A percentile compares a stretch with the other conserved stretches of the same genome.
Evolutionary conservation across 2,113 vertebrate species (phyloP).

Genomic region (Ondatra zibethicus): DNA sequence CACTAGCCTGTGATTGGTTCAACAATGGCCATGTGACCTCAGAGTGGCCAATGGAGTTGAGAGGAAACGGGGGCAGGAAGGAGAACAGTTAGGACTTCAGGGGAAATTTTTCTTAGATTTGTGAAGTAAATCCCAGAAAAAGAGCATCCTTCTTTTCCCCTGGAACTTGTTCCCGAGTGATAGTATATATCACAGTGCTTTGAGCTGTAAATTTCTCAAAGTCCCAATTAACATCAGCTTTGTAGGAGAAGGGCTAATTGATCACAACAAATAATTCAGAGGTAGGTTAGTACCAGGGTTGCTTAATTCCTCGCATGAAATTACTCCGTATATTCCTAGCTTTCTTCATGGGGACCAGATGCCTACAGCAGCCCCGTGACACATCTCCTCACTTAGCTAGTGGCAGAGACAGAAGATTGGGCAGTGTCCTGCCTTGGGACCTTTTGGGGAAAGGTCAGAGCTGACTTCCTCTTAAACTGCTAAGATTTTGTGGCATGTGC

Average conservation of each 20-base stretch:
- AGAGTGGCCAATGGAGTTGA: constrained; percentile 2
- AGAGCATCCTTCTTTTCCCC: constrained; percentile 7
- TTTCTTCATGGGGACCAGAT: constrained; percentile 25
- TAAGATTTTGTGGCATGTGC: not conserved
- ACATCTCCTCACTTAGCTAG: not conserved
- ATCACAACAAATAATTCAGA: not conserved
- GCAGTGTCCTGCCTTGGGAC: not conserved
- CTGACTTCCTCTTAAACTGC: not conserved
- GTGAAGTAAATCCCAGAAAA: constrained; percentile 38
- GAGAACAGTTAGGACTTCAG: not conserved
- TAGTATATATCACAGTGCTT: not conserved
- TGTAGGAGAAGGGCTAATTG: not conserved
- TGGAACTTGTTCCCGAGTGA: not conserved
- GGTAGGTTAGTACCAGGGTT: not conserved
- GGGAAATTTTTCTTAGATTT: constrained; percentile 14
- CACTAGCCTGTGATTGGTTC: not conserved
- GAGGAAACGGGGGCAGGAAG: not conserved
- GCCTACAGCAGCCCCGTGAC: not conserved
- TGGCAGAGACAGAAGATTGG: not conserved
- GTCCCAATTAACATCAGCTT: constrained; percentile 18
- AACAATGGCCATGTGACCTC: not conserved
- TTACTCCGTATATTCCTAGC: not conserved
- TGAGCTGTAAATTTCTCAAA: constrained; percentile 31
- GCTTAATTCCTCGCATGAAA: not conserved
- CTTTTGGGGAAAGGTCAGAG: not conserved